Base-by-base conservation (phyloP, 2,113 vertebrate species). In the Malurus alboscapulatus region DNA sequence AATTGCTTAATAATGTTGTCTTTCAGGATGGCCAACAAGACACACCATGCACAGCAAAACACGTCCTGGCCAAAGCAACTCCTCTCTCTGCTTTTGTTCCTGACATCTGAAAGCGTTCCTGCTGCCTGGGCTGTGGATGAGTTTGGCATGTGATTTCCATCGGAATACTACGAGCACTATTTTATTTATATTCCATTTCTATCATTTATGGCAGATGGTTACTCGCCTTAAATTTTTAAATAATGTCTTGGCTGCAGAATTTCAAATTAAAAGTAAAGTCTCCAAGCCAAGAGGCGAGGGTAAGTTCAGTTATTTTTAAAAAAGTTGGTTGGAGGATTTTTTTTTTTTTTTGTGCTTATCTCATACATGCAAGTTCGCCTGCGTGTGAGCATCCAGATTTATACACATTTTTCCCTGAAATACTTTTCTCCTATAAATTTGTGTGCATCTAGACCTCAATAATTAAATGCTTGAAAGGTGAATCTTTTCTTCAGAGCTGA, bases 131-230 rank as follows among this genome's bases (percentile, higher is more conserved):
- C 87, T 4, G 8, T 85, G 92, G 96, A 50, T 93, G 84, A 10
- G 17, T 81, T 93, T 95, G 90, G 65, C 79, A 79, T 79, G 65
- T 57, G 62, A 93, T 87, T 95, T 93, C 93, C 69, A 29, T 91
- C 14, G 13, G 86, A 88, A 51, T 87, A 95, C 84, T 90, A 93
- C 79, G 75, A 73, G 76, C 87, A 77, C 73, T 95, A 73, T 95
- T 97, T 96, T 96, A 96, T 96, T 97, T 96, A 96, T 87, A 94
- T 74, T 88, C 92, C 30, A 40, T 88, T 95, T 97, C 87, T 94
- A 69, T 96, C 80, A 94, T 88, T 93, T 96, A 91, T 90, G 80
- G 95, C 68, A 96, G 84, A 96, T 91, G 80, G 88, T 96, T 94
- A 94, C 91, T 97, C 87, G 79, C 79, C 67, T 95, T 97, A 86